Conservation (phyloP, 2,113 vertebrate genomes). For the Peucedramus taeniatus region DNA sequence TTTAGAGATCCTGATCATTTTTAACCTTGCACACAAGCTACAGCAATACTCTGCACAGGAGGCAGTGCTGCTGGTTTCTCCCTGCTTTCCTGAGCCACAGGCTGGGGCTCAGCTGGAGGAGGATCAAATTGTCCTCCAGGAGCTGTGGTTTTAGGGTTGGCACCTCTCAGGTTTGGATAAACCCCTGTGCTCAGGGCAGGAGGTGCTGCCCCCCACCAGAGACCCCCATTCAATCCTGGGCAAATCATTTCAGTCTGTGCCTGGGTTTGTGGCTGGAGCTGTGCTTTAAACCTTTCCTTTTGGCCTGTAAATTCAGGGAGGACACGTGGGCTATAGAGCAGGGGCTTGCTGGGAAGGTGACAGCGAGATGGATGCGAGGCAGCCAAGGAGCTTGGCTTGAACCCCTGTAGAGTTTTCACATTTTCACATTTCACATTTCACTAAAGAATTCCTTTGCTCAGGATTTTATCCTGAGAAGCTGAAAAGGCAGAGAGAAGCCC, state of each 20-base stretch:
- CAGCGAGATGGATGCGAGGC: neutral
- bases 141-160: neutral
- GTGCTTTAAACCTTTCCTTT: neutral
- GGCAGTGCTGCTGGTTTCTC: neutral
- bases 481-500: too few species aligned
- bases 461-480: too few species aligned
- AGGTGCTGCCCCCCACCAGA: neutral
- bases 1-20: neutral
- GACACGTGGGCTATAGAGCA: too few species aligned
- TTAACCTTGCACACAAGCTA: fast-evolving
- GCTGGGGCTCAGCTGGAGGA: neutral
- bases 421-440: too few species aligned
- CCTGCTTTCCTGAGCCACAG: neutral
- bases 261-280: neutral
- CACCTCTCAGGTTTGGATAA: neutral
- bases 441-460: too few species aligned
- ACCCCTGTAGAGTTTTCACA: too few species aligned
- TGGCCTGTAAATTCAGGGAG: neutral
- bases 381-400: neutral
- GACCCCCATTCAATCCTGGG: neutral
- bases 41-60: neutral
- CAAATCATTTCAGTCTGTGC: too few species aligned
- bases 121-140: neutral
- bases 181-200: neutral
- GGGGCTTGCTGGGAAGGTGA: neutral